Percentiles rank a stretch among this genome's conserved stretches.
phyloP scores from a whole-genome alignment of 2,888 invertebrate genomes.

The Tachina grossa region DNA sequence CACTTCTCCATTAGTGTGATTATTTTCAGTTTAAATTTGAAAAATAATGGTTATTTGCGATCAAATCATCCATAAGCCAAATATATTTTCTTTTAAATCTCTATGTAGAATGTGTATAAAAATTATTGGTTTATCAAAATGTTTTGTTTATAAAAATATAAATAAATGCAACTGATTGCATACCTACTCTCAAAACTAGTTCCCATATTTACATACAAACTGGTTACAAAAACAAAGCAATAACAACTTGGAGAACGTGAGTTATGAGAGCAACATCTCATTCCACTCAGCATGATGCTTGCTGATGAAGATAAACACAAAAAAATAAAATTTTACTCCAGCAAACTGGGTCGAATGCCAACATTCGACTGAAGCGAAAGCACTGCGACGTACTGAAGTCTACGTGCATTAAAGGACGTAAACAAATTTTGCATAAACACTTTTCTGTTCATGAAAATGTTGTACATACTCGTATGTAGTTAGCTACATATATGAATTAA shows the following conservation, averaged over 20 bases:
- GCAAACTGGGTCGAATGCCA: constrained; percentile 50
- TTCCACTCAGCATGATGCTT: constrained; percentile 17
- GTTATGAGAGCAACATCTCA: no score
- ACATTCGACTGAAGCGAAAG: background rate
- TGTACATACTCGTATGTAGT: background rate
- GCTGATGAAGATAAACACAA: background rate
- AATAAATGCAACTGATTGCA: no score
- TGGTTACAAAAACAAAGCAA: constrained; percentile 6
- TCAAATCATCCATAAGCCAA: no score
- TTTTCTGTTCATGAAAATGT: background rate
- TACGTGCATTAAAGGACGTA: constrained; percentile 72
- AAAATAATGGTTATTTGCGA: no score
- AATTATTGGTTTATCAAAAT: no score
- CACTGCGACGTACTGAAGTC: background rate
- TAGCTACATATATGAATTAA: background rate
- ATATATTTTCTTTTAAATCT: no score
- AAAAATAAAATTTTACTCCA: background rate
- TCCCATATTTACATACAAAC: no score
- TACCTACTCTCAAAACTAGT: no score
- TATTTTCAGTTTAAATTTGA: no score
- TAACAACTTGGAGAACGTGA: constrained; percentile 30
- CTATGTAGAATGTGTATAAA: no score
- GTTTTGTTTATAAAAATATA: no score
- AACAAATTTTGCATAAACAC: background rate
- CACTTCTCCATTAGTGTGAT: no score